A percentile compares a stretch with the other conserved stretches of the same genome.
These are phyloP conservation scores for Graphium colonna DNA, from an alignment of 2,888 invertebrate species.

Conservation along the genomic window DNA sequence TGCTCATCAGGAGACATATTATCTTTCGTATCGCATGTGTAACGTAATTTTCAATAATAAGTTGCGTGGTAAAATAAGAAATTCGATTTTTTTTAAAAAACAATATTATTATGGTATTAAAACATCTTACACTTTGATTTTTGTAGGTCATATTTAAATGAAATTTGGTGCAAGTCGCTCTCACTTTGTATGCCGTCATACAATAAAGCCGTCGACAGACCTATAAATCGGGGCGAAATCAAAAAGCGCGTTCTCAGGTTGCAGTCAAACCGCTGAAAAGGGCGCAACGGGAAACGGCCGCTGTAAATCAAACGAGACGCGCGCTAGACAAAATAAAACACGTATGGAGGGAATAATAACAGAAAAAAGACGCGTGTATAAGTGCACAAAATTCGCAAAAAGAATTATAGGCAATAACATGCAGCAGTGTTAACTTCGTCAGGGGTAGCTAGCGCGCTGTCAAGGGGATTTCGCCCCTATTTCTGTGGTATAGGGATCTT, in stretches of 20 bases:
- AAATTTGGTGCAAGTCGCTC: too few relatives aligned
- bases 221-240: background rate
- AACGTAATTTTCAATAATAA: too few relatives aligned
- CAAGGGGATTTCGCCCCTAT: conserved; percentile 42
- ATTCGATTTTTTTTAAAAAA: too few relatives aligned
- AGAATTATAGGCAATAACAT: conserved; percentile 78
- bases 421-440: conserved; percentile 68
- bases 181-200: too few relatives aligned
- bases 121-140: too few relatives aligned
- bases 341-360: conserved; percentile 56
- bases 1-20: too few relatives aligned
- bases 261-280: conserved; percentile 60
- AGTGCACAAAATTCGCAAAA: conserved; percentile 70
- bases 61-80: too few relatives aligned
- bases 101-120: too few relatives aligned
- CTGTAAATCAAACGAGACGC: conserved; percentile 61
- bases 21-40: too few relatives aligned
- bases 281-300: conserved; percentile 61
- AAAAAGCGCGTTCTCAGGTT: conserved; percentile 45
- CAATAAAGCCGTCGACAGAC: too few relatives aligned
- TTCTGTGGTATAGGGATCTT: conserved; percentile 40
- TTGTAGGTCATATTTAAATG: too few relatives aligned
- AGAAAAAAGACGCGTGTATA: conserved; percentile 41
- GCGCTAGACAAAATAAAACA: conserved; percentile 68
- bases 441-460: conserved; percentile 32